A percentile compares a stretch with the other conserved stretches of the same genome.
phyloP scores from a whole-genome alignment of 1,140 invertebrate genomes.

The Meloidogyne floridensis region DNA sequence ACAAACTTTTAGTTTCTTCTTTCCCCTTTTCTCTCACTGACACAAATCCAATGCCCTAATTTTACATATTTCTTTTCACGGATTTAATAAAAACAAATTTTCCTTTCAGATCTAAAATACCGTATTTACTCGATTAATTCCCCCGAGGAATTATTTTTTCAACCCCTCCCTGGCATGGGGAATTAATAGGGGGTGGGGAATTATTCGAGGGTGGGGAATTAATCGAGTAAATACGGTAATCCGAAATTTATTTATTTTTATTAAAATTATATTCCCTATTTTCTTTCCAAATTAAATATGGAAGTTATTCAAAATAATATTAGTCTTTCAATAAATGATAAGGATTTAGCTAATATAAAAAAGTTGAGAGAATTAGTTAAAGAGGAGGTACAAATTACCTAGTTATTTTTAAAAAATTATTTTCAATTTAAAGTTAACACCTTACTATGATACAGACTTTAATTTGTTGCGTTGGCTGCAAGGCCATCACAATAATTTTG shows the following conservation, averaged over 20 bases:
- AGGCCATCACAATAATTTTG: conserved; percentile 62
- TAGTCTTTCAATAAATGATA: background rate
- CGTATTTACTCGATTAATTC: too few species aligned
- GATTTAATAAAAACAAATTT: too few species aligned
- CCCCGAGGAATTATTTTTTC: too few species aligned
- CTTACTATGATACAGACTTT: conserved; percentile 65
- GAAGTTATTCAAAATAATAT: background rate
- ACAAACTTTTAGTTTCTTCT: background rate
- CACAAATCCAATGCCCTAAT: background rate
- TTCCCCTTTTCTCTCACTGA: background rate
- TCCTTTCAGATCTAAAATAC: too few species aligned
- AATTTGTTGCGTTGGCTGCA: conserved; percentile 65
- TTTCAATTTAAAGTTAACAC: conserved; percentile 45
- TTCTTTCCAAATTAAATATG: background rate
- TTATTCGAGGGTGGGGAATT: too few species aligned
- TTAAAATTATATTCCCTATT: background rate
- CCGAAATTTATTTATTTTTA: too few species aligned
- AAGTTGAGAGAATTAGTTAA: conserved; percentile 28
- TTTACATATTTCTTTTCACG: background rate
- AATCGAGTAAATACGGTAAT: too few species aligned
- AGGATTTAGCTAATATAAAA: conserved; percentile 22
- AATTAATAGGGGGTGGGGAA: too few species aligned
- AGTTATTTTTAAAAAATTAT: background rate
- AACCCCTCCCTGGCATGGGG: too few species aligned
- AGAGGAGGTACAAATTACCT: conserved; percentile 18